Evolutionary conservation across 2,888 invertebrate species (phyloP), one percentile per base, ranked within the genome.

Genomic region (Chrysodeixis includens): DNA sequence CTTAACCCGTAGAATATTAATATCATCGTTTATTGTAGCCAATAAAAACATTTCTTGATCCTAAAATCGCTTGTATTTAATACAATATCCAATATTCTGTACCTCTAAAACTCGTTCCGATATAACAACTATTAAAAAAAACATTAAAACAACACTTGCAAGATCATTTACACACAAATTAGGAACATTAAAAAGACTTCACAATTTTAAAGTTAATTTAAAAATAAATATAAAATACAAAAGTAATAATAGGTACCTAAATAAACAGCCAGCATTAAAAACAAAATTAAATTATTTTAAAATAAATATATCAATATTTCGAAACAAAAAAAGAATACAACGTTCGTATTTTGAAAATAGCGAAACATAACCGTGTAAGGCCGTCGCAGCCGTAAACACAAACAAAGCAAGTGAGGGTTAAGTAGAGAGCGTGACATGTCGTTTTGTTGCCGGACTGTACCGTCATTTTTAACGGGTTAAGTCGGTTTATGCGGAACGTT

Each of bases 401-500:
- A 76, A 78, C 68, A 82, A 76, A 78, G 78, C 80, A 81, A 79
- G 73, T 71, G 68, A 77, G 80, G 81, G 84, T 80, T 78, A 84
- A 83, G 78, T 78, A 76, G 62, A 64, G 66, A 75, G 71, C 78
- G 73, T 85, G 82, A 82, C 85, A 77, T 71, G 81, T 78, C 81
- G 79, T 85, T 86, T 86, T 82, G 81, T 74, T 73, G 74, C 73
- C 77, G 64, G 72, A 72, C 67, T 69, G 58, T 30, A 67, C 65
- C 72, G 74, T 82, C 76, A 81, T 79, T 81, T 81, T 81, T 76
- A 77, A 73, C 65, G 76, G 71, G 74, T 74, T 62, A 73, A 71
- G 72, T 57, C 56, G 40, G 51, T 60, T 76, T 63, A 84, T 84
- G 67, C 62, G 46, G 62, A 9, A 74, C 5, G 51, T 30, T 2